phyloP scores from a whole-genome alignment of 2,113 vertebrate species.

The Caretta caretta region DNA sequence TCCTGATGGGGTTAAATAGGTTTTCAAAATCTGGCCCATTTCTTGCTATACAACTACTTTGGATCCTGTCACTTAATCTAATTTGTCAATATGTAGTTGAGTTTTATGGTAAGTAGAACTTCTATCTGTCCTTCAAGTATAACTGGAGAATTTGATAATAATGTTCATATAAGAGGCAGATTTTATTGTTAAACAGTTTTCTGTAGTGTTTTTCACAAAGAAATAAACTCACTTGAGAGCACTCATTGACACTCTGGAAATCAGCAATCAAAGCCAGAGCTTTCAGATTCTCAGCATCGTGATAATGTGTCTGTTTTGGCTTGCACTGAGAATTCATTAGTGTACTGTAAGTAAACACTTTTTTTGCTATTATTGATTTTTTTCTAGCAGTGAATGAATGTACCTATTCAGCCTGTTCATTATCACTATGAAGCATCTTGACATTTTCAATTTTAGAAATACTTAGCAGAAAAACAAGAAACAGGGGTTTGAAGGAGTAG shows the following conservation, averaged over 20 bases:
- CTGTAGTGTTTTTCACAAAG: neutral
- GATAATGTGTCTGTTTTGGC: neutral
- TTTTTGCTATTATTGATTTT: neutral
- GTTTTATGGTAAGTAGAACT: neutral
- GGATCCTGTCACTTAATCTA: neutral
- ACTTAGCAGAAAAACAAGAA: neutral
- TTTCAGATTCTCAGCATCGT: neutral
- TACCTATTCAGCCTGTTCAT: neutral
- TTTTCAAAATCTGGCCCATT: neutral
- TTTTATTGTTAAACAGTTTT: neutral
- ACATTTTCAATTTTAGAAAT: neutral
- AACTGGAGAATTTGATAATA: neutral
- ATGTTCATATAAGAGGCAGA: neutral
- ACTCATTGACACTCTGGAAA: neutral
- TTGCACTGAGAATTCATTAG: constrained; percentile 20
- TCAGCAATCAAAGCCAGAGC: neutral
- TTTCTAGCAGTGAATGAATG: neutral
- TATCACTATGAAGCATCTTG: constrained; percentile 17
- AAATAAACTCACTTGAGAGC: neutral
- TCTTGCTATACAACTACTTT: neutral
- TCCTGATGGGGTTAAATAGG: neutral
- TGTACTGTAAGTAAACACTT: neutral
- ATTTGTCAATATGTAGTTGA: neutral
- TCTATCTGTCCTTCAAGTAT: neutral
- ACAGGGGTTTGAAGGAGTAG: neutral